A percentile compares a stretch with the other conserved stretches of the same genome.
These are phyloP conservation scores for Prionace glauca DNA, from an alignment of 2,797 vertebrate species.

Conservation along the genomic window DNA sequence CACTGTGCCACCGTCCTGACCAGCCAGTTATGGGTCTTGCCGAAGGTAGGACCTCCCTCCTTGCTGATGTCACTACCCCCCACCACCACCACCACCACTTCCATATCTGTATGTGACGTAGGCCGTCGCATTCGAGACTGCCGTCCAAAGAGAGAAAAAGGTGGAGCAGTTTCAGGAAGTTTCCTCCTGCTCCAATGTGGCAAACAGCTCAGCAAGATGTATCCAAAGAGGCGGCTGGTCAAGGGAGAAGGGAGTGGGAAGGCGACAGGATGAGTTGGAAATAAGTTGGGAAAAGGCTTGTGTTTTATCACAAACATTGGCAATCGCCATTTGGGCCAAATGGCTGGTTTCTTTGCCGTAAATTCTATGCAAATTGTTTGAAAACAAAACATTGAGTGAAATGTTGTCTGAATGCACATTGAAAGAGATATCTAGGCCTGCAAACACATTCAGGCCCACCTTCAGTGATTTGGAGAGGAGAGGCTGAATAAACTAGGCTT, in stretches of 20 bases:
- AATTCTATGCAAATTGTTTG: background rate
- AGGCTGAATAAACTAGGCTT: no score
- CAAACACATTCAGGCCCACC: background rate
- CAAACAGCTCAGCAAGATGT: background rate
- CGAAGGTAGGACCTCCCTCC: no score
- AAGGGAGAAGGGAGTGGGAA: background rate
- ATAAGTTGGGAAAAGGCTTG: background rate
- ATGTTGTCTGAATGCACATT: background rate
- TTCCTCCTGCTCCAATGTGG: background rate
- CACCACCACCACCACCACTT: no score
- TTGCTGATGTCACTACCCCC: background rate
- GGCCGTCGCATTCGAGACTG: background rate
- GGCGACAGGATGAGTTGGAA: background rate
- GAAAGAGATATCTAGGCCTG: background rate
- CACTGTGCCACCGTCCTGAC: background rate
- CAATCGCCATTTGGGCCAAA: background rate
- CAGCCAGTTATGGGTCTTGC: background rate
- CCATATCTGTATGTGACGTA: background rate
- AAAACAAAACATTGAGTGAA: background rate
- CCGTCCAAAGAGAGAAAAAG: background rate
- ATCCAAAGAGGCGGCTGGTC: background rate
- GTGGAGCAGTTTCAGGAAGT: background rate
- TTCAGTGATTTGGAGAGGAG: background rate
- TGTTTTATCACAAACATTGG: no score
- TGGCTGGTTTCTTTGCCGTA: background rate